Evolutionary conservation across 2,888 invertebrate genomes (phyloP).

Genomic region (Sinopyrophorus schimmeli): DNA sequence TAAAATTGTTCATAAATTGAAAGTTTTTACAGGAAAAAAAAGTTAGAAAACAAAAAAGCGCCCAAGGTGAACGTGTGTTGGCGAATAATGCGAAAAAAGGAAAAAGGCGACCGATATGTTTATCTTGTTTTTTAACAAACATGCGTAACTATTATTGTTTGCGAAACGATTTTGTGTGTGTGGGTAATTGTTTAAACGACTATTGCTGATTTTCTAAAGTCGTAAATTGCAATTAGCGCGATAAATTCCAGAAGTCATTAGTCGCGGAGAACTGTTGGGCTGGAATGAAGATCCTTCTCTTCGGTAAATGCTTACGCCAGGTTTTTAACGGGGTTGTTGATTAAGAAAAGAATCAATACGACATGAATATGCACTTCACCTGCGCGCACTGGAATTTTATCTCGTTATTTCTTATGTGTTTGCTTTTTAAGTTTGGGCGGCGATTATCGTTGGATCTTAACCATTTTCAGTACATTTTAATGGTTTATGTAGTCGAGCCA

Average conservation of each 20-base stretch:
- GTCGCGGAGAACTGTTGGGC: constrained; percentile 28
- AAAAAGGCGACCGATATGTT: too few relatives aligned
- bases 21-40: too few relatives aligned
- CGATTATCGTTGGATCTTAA: background rate
- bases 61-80: too few relatives aligned
- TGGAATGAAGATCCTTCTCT: constrained; percentile 29
- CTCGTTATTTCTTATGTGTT: constrained; percentile 22
- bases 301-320: constrained; percentile 22
- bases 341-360: constrained; percentile 38
- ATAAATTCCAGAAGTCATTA: constrained; percentile 36
- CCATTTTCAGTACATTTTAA: constrained; percentile 1
- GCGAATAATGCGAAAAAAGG: too few relatives aligned
- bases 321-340: constrained; percentile 33
- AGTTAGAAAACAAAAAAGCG: too few relatives aligned
- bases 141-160: constrained; percentile 19
- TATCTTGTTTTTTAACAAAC: constrained; percentile 16
- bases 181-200: constrained; percentile 32
- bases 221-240: constrained; percentile 41
- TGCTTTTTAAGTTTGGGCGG: constrained; percentile 6
- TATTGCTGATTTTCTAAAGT: constrained; percentile 33
- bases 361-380: constrained; percentile 42
- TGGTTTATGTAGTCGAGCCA: too few relatives aligned
- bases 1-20: too few relatives aligned
- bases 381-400: constrained; percentile 32
- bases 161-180: constrained; percentile 4